Conservation (phyloP, 2,113 vertebrate species). For the Actinemys pallida region DNA sequence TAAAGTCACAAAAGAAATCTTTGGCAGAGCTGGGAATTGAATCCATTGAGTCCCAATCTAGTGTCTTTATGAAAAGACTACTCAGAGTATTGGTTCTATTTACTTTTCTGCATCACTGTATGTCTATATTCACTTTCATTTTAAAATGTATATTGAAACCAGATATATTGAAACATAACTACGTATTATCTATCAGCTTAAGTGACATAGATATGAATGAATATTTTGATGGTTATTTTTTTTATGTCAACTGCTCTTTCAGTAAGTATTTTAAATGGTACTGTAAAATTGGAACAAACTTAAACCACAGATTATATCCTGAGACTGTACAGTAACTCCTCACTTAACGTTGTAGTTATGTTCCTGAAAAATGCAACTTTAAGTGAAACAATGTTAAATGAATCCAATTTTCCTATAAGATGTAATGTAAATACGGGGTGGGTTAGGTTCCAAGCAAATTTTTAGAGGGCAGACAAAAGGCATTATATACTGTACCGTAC, state of each 20-base stretch:
- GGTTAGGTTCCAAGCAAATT: too few species aligned
- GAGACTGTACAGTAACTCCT: not conserved
- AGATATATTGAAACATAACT: not conserved
- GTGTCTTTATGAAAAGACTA: not conserved
- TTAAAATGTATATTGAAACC: not conserved
- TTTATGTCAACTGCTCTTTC: not conserved
- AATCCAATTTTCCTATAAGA: too few species aligned
- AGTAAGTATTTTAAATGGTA: not conserved
- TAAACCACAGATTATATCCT: not conserved
- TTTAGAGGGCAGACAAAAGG: too few species aligned
- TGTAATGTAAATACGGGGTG: too few species aligned
- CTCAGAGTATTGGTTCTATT: slow-evolving; percentile 2
- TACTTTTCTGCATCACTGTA: not conserved
- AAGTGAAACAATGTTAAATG: too few species aligned
- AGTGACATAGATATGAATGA: not conserved
- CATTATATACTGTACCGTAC: too few species aligned
- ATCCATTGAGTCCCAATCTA: slow-evolving; percentile 39
- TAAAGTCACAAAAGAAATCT: slow-evolving; percentile 17
- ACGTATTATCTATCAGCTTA: not conserved
- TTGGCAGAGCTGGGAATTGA: slow-evolving; percentile 26
- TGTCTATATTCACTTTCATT: not conserved
- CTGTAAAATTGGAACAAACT: not conserved
- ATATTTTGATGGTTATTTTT: not conserved
- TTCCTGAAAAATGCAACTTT: too few species aligned
- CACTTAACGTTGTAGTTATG: too few species aligned